A percentile compares a stretch with the other conserved stretches of the same genome.
Evolutionary conservation across 2,888 invertebrate species (phyloP).

Genomic region (Orgyia antiqua): DNA sequence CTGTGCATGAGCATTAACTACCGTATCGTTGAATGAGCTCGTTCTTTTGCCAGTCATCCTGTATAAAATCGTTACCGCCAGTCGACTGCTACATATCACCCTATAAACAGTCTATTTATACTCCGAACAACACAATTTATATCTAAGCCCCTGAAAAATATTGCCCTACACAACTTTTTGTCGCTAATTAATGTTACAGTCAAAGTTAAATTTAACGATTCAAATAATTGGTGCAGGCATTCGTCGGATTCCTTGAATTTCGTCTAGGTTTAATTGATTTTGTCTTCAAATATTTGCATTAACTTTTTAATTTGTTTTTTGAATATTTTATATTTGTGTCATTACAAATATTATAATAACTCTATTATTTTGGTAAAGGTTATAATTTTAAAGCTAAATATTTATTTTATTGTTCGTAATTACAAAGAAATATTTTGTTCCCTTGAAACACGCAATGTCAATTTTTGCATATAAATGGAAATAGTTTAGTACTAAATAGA

Average conservation of each 20-base stretch:
- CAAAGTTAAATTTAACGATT: constrained; percentile 17
- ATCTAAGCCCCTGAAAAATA: constrained; percentile 9
- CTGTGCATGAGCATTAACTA: too few species aligned
- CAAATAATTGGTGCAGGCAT: constrained; percentile 11
- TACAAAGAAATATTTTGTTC: too few species aligned
- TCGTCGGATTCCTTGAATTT: constrained; percentile 12
- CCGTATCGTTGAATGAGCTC: too few species aligned
- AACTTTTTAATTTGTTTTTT: constrained; percentile 4
- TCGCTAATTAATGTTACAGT: constrained; percentile 19
- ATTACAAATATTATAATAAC: too few species aligned
- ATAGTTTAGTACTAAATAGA: too few species aligned
- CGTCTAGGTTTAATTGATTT: constrained; percentile 8
- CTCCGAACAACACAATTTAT: constrained; percentile 8
- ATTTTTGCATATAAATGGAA: too few species aligned
- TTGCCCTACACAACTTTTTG: constrained; percentile 14
- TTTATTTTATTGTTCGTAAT: too few species aligned
- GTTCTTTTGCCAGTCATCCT: too few species aligned
- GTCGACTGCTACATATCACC: constrained; percentile 5
- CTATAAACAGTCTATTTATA: constrained; percentile 19
- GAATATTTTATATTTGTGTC: too few species aligned
- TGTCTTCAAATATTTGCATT: neutral
- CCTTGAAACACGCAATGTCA: too few species aligned
- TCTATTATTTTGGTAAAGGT: too few species aligned
- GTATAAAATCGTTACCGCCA: neutral
- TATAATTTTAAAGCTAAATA: too few species aligned